Evolutionary conservation across 92 coral and sea anemone genomes (phyloP), one percentile per base, ranked within the genome.

Genomic region (Porites cylindrica): DNA sequence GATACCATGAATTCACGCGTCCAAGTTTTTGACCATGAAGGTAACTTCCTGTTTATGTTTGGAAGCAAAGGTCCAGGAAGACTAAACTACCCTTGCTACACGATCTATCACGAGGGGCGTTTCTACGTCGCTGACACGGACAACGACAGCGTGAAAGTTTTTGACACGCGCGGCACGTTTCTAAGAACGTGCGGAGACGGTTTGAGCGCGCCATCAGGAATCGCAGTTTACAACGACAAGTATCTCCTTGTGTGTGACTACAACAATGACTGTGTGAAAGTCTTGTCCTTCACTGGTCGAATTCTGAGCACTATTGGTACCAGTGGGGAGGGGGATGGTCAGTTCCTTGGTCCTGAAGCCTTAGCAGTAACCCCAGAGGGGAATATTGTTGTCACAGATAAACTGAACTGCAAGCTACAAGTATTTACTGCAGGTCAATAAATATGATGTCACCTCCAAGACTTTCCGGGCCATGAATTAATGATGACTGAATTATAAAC

Each of bases 101-200:
- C 93, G 24, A 51, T 92, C 14, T 92, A 81, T 66, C 92, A 92
- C 19, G 80, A 90, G 59, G 92, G 92, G 1, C 71, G 84, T 1
- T 94, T 94, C 83, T 83, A 90, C 71, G 98, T 94, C 3, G 91
- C 98, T 61, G 95, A 94, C 66, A 94, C 95, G 24, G 95, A 94
- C 77, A 93, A 94, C 43, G 96, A 94, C 78, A 75, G 91, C 70
- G 94, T 94, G 11, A 94, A 93, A 83, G 92, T 93, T 38, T 94
- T 93, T 51, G 90, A 94, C 79, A 92, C 93, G 18, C 94, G 94
- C 0, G 98, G 98, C 5, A 80, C 83, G 53, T 94, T 93, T 63
- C 32, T 94, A 75, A 85, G 95, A 43, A 71, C 81, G 5, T 88
- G 91, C 66, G 91, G 86, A 17, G 85, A 78, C 18, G 72, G 86